These are phyloP conservation scores for Fratercula arctica DNA, from an alignment of 2,797 vertebrate genomes.

Conservation along the genomic window DNA sequence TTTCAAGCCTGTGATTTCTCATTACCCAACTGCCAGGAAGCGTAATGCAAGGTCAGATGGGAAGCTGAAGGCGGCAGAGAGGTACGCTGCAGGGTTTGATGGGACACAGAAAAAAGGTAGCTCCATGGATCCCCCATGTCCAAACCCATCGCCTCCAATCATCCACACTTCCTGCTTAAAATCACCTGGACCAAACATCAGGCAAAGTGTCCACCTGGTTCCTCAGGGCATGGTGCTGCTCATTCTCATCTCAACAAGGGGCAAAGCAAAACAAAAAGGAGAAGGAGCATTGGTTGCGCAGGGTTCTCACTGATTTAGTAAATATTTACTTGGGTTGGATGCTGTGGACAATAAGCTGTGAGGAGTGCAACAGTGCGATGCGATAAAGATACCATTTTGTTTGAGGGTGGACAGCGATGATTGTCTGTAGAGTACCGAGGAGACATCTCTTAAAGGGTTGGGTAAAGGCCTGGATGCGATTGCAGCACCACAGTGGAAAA, in stretches of 20 bases:
- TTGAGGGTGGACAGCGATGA: not conserved
- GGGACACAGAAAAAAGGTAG: not conserved
- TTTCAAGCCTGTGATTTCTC: slow-evolving; percentile 27
- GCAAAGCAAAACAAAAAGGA: not conserved
- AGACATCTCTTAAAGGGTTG: not conserved
- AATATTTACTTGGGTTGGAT: not conserved
- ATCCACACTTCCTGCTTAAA: not conserved
- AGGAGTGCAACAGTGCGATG: not conserved
- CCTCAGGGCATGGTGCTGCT: not conserved
- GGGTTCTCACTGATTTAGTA: not conserved
- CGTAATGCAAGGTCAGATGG: not conserved
- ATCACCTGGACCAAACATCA: not conserved
- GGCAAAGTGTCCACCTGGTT: not conserved
- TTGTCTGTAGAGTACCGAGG: not conserved
- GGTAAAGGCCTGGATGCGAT: not conserved
- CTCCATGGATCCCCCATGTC: not conserved
- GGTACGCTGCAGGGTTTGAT: not conserved
- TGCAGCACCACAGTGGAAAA: not conserved
- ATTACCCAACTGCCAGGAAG: slow-evolving; percentile 38
- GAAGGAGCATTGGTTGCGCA: not conserved
- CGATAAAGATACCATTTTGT: not conserved
- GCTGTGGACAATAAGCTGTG: not conserved
- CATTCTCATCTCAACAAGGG: not conserved
- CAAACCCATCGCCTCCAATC: not conserved
- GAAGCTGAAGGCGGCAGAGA: not conserved